These are phyloP conservation scores for Cyprinodon brontotheroides DNA, from an alignment of 2,113 vertebrate genomes.

Conservation along the genomic window DNA sequence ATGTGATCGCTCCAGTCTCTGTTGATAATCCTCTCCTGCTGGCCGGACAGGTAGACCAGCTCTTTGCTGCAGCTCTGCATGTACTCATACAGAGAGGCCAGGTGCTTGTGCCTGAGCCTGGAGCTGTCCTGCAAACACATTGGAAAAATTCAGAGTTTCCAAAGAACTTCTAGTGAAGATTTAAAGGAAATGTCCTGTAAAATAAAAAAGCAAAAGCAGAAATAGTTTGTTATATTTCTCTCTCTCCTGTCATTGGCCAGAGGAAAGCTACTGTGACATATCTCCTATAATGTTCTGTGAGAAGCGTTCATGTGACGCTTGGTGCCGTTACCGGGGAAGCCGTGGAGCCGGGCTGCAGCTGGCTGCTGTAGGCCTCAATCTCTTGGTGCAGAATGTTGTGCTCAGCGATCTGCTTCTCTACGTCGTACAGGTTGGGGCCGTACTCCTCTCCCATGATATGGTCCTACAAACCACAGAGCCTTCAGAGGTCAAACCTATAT, in stretches of 20 bases:
- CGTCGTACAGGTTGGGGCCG: slow-evolving; percentile 82
- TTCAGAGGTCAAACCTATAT: neutral
- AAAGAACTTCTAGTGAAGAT: neutral
- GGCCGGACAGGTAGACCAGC: slow-evolving; percentile 83
- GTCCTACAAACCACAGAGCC: slow-evolving; percentile 79
- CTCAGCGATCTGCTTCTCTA: slow-evolving; percentile 91
- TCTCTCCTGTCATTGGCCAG: too few relatives aligned
- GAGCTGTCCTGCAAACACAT: slow-evolving; percentile 82
- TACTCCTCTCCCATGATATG: slow-evolving; percentile 76
- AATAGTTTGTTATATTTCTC: slow-evolving; percentile 83
- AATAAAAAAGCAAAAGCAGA: too few relatives aligned
- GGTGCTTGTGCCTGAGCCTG: slow-evolving; percentile 75
- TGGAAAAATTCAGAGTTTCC: neutral
- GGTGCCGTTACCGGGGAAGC: slow-evolving; percentile 61
- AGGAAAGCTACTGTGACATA: too few relatives aligned
- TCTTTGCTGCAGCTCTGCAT: slow-evolving; percentile 91
- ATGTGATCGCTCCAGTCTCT: slow-evolving; percentile 95
- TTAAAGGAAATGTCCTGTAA: neutral
- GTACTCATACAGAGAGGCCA: slow-evolving; percentile 90
- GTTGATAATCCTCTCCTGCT: slow-evolving; percentile 86
- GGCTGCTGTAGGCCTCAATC: slow-evolving; percentile 86
- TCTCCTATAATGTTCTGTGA: too few relatives aligned
- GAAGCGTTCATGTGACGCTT: neutral
- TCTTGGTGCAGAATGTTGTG: slow-evolving; percentile 93
- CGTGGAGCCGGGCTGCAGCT: slow-evolving; percentile 73